Conservation (phyloP, 1,140 invertebrate genomes). For the Bombus superbus region DNA sequence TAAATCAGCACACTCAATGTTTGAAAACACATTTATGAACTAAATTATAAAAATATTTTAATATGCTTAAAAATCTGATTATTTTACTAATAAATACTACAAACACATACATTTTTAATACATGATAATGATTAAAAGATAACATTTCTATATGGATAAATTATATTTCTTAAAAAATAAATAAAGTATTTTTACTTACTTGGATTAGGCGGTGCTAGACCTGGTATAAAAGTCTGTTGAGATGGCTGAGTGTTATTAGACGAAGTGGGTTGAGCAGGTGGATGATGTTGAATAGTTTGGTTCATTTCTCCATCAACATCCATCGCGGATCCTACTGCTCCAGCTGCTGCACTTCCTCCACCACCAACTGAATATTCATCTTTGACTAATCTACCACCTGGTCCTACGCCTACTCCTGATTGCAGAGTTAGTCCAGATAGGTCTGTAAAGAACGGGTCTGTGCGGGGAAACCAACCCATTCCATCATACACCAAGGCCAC, state of each 20-base stretch:
- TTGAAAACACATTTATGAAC: slow-evolving; percentile 7
- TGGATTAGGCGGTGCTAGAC: slow-evolving; percentile 74
- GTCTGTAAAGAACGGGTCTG: slow-evolving; percentile 87
- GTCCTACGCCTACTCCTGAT: slow-evolving; percentile 84
- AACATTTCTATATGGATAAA: slow-evolving; percentile 4
- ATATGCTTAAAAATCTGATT: neutral
- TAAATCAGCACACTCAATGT: slow-evolving; percentile 11
- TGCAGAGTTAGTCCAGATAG: slow-evolving; percentile 93
- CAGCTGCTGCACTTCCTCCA: slow-evolving; percentile 66
- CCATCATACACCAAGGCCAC: slow-evolving; percentile 81
- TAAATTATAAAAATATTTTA: slow-evolving; percentile 6
- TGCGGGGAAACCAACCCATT: slow-evolving; percentile 81
- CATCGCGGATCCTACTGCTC: slow-evolving; percentile 84
- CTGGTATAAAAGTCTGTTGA: slow-evolving; percentile 78
- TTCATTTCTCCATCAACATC: slow-evolving; percentile 88
- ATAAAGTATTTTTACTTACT: slow-evolving; percentile 64
- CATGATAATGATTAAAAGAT: neutral
- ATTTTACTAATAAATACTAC: neutral
- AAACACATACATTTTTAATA: neutral
- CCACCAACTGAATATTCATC: slow-evolving; percentile 92
- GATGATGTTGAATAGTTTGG: slow-evolving; percentile 93
- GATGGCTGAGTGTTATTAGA: slow-evolving; percentile 75
- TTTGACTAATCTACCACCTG: slow-evolving; percentile 82
- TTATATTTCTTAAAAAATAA: neutral
- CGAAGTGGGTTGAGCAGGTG: slow-evolving; percentile 83